Base-by-base conservation (phyloP, 1,140 invertebrate species). In the Scaptomyza pallida region DNA sequence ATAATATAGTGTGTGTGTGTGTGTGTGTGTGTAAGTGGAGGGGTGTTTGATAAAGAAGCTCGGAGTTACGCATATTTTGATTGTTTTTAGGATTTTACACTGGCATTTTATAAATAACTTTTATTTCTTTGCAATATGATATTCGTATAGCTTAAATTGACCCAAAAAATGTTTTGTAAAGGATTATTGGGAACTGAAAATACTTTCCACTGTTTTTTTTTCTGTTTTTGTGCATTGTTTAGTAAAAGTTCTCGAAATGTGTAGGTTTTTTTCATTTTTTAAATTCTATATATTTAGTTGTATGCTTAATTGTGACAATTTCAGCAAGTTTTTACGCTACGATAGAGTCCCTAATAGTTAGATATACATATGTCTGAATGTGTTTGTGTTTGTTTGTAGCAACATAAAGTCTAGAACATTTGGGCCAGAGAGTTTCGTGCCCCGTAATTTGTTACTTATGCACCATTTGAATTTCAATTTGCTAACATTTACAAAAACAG, bases 401-500 rank as follows among this genome's bases (percentile, higher is more conserved):
- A 61, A 69, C 71, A 33, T 68, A 62, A 52, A 61, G 37, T 62
- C 37, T 57, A 57, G 54, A 59, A 57, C 62, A 59, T 55, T 51
- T 45, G 72, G 62, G 30, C 40, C 33, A 37, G 52, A 33, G 61
- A 48, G 52, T 19, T 30, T 43, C 26, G 13, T 33, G 30, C 57
- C 57, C 44, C 63, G 47, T 70, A 57, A 59, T 57, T 82, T 77
- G 64, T 74, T 72, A 77, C 57, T 64, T 86, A 88, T 88, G 82
- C 82, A 86, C 82, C 82, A 86, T 86, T 88, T 64, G 82, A 86
- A 88, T 86, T 88, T 86, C 74, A 59, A 54, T 62, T 81, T 50
- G 62, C 78, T 78, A 88, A 88, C 78, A 88, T 78, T 78, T 86
- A 86, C 82, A 88, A 78, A 86, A 73, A 63, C 15, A 78, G 26